Conservation (phyloP, 2,113 vertebrate species). For the Thinocorus orbignyianus region DNA sequence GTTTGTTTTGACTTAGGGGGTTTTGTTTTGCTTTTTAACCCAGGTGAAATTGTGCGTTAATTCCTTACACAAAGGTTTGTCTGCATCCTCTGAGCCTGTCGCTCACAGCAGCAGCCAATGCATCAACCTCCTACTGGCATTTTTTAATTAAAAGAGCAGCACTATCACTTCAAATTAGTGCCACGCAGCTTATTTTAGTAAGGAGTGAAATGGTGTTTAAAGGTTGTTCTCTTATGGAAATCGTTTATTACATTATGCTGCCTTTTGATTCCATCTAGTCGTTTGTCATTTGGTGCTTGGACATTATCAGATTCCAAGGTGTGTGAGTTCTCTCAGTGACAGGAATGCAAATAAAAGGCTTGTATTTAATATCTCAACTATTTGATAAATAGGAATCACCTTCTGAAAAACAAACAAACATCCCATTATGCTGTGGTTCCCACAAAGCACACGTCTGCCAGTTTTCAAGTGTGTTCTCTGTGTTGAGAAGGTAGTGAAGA, state of each 20-base stretch:
- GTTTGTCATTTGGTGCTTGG: neutral
- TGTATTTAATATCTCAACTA: neutral
- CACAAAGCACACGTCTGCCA: neutral
- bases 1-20: neutral
- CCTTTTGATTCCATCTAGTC: neutral
- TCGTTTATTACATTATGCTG: neutral
- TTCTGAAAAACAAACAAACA: neutral
- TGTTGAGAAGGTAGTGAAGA: neutral
- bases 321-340: neutral
- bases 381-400: slow-evolving; percentile 11
- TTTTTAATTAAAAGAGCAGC: slow-evolving; percentile 64
- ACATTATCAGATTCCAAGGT: neutral
- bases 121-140: slow-evolving; percentile 43
- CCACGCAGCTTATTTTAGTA: slow-evolving; percentile 16
- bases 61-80: neutral
- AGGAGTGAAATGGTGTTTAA: slow-evolving; percentile 22
- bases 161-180: slow-evolving; percentile 64
- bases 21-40: slow-evolving; percentile 15
- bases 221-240: neutral
- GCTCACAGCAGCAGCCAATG: neutral
- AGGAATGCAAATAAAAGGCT: neutral
- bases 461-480: neutral
- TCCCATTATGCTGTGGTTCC: neutral
- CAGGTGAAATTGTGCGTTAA: neutral
- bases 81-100: neutral